Evolutionary conservation across 2,888 invertebrate genomes (phyloP).

Genomic region (Pyrrhosoma nymphula): DNA sequence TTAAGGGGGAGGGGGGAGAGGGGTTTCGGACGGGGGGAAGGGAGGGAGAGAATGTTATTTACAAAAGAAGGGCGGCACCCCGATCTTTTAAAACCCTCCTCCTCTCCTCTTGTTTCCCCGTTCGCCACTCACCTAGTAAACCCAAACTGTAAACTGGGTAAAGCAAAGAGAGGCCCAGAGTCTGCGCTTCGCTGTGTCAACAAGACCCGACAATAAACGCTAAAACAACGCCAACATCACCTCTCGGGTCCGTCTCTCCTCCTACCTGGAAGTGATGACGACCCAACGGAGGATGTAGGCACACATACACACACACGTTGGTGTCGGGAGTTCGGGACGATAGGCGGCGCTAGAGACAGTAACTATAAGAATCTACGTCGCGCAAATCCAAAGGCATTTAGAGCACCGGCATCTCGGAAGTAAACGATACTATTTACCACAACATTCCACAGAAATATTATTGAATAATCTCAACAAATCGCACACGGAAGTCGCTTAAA

Average conservation of each 20-base stretch:
- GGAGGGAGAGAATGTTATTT: constrained; percentile 9
- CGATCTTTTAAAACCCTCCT: constrained; percentile 25
- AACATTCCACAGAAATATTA: too few relatives aligned
- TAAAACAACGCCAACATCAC: constrained; percentile 8
- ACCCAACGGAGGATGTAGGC: too few relatives aligned
- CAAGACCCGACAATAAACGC: constrained; percentile 38
- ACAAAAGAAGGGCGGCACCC: constrained; percentile 28
- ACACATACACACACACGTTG: background rate
- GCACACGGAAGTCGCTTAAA: too few relatives aligned
- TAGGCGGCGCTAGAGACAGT: background rate
- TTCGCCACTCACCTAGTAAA: constrained; percentile 43
- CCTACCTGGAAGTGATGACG: background rate
- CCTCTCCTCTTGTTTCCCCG: background rate
- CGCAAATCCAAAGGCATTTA: background rate
- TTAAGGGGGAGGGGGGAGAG: background rate
- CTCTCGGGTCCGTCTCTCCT: background rate
- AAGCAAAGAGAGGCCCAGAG: background rate
- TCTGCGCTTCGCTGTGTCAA: constrained; percentile 38
- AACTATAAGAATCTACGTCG: background rate
- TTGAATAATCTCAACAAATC: too few relatives aligned
- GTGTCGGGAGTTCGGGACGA: background rate
- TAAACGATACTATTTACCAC: too few relatives aligned
- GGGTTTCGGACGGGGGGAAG: background rate
- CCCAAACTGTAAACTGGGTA: constrained; percentile 38
- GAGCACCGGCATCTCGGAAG: too few relatives aligned